Evolutionary conservation across 2,113 vertebrate species (phyloP), one percentile per base, ranked within the genome.

Genomic region (Zosterops hypoxanthus): DNA sequence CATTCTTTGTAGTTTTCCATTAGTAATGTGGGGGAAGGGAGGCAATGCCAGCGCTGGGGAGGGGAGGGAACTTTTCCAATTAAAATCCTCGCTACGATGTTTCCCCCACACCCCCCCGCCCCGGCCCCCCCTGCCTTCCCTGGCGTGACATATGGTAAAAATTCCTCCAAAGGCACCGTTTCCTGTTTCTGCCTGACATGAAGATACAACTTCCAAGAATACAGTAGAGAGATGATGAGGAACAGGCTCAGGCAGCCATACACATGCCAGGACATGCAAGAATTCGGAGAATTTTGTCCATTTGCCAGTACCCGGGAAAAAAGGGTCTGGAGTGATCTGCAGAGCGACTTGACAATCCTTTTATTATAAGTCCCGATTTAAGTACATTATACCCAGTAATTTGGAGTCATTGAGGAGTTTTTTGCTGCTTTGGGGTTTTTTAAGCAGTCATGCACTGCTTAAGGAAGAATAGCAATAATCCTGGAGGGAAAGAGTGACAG

Each of bases 101-200:
- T 91, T 66, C 60, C 15, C 23, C 2, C 59, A 4, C 28, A 26
- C 23, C 57, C 65, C 68, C 82, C 3, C 1, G 57, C 65, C 86
- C 68, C 0, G 33, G 86, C 91, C 94, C 56, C 88, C 2, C 68
- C 89, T 91, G 89, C 86, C 87, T 84, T 91, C 46, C 44, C 49
- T 68, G 36, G 80, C 65, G 66, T 92, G 82, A 95, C 96, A 96
- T 95, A 94, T 94, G 95, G 94, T 95, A 87, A 75, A 88, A 95
- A 96, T 96, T 96, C 92, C 73, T 96, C 85, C 69, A 50, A 92
- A 96, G 92, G 82, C 93, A 86, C 47, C 7, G 0, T 90, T 97
- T 97, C 95, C 94, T 96, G 82, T 94, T 95, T 92, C 94, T 95
- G 90, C 88, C 92, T 93, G 88, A 96, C 94, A 92, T 84, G 64